Conservation (phyloP, 2,113 vertebrate genomes). For the Craseonycteris thonglongyai region DNA sequence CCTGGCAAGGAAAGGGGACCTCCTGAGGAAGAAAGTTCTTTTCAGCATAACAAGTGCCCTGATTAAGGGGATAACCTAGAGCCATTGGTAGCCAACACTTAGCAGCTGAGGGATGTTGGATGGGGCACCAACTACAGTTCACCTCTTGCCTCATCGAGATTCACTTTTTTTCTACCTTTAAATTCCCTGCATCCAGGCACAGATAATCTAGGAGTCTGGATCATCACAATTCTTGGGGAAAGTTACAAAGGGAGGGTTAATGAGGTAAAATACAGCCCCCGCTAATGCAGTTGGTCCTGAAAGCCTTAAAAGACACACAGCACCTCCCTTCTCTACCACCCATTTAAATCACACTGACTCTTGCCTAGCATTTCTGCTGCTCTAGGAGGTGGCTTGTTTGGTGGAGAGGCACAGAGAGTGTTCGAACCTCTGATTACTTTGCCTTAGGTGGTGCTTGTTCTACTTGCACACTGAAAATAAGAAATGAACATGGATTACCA, state of each 20-base stretch:
- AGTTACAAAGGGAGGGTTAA: background rate
- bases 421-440: background rate
- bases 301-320: background rate
- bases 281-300: background rate
- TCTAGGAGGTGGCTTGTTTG: background rate
- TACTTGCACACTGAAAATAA: background rate
- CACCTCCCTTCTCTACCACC: background rate
- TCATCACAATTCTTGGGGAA: background rate
- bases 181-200: background rate
- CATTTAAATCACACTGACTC: background rate
- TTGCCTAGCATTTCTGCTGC: background rate
- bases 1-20: background rate
- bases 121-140: background rate
- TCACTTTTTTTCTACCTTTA: background rate
- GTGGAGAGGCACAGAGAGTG: background rate
- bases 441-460: background rate
- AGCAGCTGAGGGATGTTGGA: too few relatives aligned
- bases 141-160: too few relatives aligned
- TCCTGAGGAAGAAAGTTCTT: background rate
- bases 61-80: background rate
- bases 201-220: background rate
- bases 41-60: background rate
- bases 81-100: background rate
- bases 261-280: rapidly evolving
- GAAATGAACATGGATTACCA: background rate